These are phyloP conservation scores for Parnassius mnemosyne DNA, from an alignment of 2,888 invertebrate species.

Conservation along the genomic window DNA sequence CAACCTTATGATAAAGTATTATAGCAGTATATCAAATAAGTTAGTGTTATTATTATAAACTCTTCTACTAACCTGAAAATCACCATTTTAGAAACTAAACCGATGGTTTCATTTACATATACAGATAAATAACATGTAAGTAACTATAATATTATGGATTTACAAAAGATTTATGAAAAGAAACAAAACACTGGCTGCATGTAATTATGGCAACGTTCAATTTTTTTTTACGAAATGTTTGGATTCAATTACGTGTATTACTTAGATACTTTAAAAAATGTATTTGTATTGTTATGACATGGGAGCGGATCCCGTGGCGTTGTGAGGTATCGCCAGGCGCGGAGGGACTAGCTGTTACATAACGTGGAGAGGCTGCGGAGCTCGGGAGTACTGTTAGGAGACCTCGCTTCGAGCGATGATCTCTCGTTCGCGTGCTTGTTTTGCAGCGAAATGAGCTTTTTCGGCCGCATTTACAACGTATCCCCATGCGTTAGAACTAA, in stretches of 20 bases:
- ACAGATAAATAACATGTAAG: too few species aligned
- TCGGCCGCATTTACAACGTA: slow-evolving; percentile 57
- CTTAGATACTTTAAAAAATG: neutral
- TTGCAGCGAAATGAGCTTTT: slow-evolving; percentile 74
- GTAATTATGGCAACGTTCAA: slow-evolving; percentile 2
- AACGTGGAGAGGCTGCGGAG: slow-evolving; percentile 64
- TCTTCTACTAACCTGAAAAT: slow-evolving; percentile 39
- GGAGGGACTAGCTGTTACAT: slow-evolving; percentile 73
- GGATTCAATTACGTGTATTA: neutral
- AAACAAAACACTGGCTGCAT: slow-evolving; percentile 6
- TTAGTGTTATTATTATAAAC: neutral
- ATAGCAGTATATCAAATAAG: neutral
- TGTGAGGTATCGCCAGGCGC: slow-evolving; percentile 56
- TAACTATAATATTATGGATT: neutral
- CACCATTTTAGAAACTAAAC: slow-evolving; percentile 34
- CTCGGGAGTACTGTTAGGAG: slow-evolving; percentile 77
- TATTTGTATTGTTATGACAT: neutral
- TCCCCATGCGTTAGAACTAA: slow-evolving; percentile 8
- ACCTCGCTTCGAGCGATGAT: slow-evolving; percentile 76
- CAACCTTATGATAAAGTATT: too few species aligned
- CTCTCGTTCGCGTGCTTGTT: slow-evolving; percentile 69
- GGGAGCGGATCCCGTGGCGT: slow-evolving; percentile 47
- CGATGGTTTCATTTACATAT: neutral
- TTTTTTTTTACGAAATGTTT: neutral
- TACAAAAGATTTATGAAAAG: neutral